Base-by-base conservation (phyloP, 2,888 invertebrate species). In the Vanessa cardui region DNA sequence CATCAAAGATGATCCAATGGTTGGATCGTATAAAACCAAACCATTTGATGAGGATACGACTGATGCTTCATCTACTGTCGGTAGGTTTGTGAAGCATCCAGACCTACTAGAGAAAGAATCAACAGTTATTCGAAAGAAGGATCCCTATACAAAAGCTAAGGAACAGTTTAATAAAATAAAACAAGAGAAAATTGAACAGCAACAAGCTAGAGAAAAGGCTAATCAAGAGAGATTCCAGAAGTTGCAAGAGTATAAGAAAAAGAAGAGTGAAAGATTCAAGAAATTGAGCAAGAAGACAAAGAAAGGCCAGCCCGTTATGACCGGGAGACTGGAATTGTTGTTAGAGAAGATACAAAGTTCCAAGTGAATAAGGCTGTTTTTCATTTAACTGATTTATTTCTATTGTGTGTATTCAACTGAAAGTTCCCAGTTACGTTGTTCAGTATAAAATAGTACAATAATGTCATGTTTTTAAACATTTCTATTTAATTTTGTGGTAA, bases 271-370 rank as follows among this genome's bases (percentile, higher is more conserved):
- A 60, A 95, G 94, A 68, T 95, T 94, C 71, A 96, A 96, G 85
- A 95, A 95, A 72, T 86, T 97, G 52, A 96, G 95, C 59, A 95
- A 95, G 81, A 96, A 95, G 81, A 98, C 96, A 0, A 95, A 94
- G 76, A 96, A 94, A 77, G 98, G 98, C 0, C 98, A 98, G 80
- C 98, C 98, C 0, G 89, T 97, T 2, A 97, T 98, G 97, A 96
- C 95, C 68, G 96, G 95, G 64, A 93, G 97, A 75, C 92, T 98
- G 80, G 95, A 97, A 85, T 83, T 96, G 79, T 88, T 98, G 63
- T 86, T 97, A 18, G 96, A 97, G 78, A 68, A 64, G 26, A 68
- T 68, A 26, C 68, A 68, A 68, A 49, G 20, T 44, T 56, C 60
- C 15, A 68, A 68, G 47, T 68, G 56, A 64, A 26, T 56, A 8